Evolutionary conservation across 2,113 vertebrate species (phyloP).

Genomic region (Passerina amoena): DNA sequence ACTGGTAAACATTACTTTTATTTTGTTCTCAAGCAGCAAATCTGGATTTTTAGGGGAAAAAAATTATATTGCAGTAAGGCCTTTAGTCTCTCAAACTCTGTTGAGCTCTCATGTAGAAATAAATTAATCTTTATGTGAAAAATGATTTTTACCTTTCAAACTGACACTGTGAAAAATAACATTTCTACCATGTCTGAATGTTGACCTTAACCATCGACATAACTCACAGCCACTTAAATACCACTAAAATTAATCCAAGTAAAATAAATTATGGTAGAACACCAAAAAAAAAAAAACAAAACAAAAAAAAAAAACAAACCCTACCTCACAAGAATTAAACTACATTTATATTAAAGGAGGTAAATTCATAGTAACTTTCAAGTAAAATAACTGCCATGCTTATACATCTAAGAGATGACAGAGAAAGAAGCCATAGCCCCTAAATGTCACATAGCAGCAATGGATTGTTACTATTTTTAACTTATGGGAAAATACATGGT

Average conservation of each 20-base stretch:
- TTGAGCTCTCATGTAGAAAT: neutral
- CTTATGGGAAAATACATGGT: neutral
- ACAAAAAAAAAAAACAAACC: too few relatives aligned
- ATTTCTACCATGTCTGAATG: neutral
- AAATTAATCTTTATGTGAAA: neutral
- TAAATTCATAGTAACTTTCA: neutral
- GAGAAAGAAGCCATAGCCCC: neutral
- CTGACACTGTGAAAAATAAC: neutral
- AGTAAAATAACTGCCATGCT: neutral
- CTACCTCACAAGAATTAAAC: neutral
- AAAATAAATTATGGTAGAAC: neutral
- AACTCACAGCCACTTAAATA: neutral
- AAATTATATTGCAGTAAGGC: neutral
- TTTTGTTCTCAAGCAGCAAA: neutral
- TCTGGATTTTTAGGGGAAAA: neutral
- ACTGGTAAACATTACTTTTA: neutral
- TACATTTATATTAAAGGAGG: neutral
- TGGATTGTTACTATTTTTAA: neutral
- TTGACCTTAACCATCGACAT: neutral
- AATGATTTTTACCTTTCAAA: neutral
- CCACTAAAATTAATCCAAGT: neutral
- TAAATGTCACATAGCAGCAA: neutral
- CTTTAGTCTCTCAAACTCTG: neutral
- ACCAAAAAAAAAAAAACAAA: neutral
- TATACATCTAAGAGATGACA: neutral